Conservation (phyloP, 2,797 vertebrate species). For the Lepidocolaptes lacrymiger region DNA sequence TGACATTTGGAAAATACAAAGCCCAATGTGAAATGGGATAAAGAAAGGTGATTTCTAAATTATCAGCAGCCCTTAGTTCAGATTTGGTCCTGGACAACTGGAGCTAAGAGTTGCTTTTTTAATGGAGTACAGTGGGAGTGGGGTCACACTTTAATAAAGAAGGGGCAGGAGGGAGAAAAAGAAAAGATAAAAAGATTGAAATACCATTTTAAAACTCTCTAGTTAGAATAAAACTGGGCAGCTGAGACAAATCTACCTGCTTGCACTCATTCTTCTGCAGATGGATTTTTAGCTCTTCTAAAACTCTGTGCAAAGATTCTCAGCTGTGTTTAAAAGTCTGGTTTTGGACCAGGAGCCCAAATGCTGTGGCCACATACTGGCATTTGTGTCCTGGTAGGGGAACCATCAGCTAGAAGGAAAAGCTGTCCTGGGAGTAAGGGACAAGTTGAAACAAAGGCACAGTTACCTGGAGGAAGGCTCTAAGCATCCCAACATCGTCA, state of each 20-base stretch:
- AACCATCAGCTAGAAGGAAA: neutral
- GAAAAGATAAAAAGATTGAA: neutral
- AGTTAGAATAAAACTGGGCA: neutral
- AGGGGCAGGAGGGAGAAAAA: accelerated
- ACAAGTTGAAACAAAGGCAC: neutral
- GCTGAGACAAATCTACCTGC: neutral
- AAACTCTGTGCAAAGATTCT: neutral
- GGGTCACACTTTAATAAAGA: neutral
- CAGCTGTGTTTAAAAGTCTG: neutral
- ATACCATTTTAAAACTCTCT: neutral
- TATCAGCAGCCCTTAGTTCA: neutral
- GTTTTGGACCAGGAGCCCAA: neutral
- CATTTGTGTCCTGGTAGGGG: neutral
- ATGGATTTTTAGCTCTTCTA: neutral
- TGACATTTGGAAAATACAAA: constrained; percentile 4
- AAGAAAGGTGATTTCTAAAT: neutral
- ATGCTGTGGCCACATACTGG: accelerated
- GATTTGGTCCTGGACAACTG: neutral
- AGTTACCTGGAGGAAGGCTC: neutral
- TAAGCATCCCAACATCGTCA: neutral
- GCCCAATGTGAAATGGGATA: neutral
- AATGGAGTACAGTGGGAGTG: neutral
- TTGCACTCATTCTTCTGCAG: neutral
- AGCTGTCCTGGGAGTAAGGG: neutral
- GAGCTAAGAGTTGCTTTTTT: neutral